Conservation (phyloP, 1,140 invertebrate species). For the Camponotus vicinus region DNA sequence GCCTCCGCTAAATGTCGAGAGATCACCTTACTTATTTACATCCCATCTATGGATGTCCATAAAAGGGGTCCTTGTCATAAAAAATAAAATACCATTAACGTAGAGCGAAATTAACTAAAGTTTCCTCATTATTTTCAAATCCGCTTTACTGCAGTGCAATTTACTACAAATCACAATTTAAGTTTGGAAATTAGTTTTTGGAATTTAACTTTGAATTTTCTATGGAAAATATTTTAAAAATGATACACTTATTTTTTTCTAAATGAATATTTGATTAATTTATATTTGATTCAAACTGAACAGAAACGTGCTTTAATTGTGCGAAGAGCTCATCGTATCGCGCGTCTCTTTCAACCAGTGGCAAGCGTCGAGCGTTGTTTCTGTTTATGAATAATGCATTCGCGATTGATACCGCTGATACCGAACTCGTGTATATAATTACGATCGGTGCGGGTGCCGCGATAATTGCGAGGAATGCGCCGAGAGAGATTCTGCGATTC, state of each 20-base stretch:
- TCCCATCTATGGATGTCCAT: neutral
- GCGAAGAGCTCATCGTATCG: neutral
- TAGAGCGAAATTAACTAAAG: neutral
- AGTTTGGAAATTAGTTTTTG: no score
- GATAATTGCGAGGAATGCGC: conserved; percentile 75
- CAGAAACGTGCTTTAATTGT: neutral
- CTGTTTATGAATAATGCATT: conserved; percentile 82
- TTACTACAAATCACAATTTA: neutral
- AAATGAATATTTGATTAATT: neutral
- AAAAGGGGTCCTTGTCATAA: neutral
- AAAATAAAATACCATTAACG: neutral
- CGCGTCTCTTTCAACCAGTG: conserved; percentile 37
- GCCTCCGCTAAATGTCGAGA: conserved; percentile 35
- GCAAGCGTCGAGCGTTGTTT: conserved; percentile 67
- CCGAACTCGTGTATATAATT: conserved; percentile 74
- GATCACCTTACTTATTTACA: conserved; percentile 34
- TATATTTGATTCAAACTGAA: neutral
- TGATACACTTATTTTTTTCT: neutral
- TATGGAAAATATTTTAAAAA: neutral
- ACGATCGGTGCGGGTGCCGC: conserved; percentile 71
- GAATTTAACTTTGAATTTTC: neutral
- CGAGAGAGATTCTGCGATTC: conserved; percentile 59
- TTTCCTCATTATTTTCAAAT: neutral
- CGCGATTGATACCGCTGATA: conserved; percentile 78
- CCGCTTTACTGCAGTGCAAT: neutral